These are phyloP conservation scores for Drosophila funebris DNA, from an alignment of 1,140 invertebrate species.

Conservation along the genomic window DNA sequence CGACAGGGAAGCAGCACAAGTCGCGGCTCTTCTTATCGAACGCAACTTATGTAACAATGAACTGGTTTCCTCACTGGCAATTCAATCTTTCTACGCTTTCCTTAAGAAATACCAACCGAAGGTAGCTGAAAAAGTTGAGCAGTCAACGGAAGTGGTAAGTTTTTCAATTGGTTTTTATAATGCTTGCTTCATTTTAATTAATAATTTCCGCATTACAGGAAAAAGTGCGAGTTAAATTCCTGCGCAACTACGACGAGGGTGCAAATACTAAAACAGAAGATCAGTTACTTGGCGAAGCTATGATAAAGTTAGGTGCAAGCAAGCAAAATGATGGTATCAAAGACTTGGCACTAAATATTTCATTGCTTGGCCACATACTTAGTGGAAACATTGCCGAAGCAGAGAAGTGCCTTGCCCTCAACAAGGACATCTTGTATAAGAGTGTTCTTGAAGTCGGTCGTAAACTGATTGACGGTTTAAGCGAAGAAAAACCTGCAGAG, in stretches of 20 bases:
- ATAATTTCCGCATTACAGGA: constrained; percentile 65
- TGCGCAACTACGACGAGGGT: constrained; percentile 94
- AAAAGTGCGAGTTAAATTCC: constrained; percentile 90
- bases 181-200: no score
- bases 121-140: constrained; percentile 11
- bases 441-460: constrained; percentile 82
- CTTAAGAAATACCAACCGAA: constrained; percentile 85
- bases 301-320: constrained; percentile 84
- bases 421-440: constrained; percentile 39
- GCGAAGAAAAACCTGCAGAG: constrained; percentile 9
- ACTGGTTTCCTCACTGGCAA: constrained; percentile 88
- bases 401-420: constrained; percentile 24
- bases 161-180: neutral
- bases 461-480: constrained; percentile 35
- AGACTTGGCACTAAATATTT: constrained; percentile 85
- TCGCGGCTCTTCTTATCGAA: constrained; percentile 89
- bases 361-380: constrained; percentile 88
- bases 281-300: constrained; percentile 36
- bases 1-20: constrained; percentile 86
- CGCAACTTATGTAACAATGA: constrained; percentile 94
- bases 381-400: constrained; percentile 88
- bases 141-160: constrained; percentile 38
- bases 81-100: constrained; percentile 91
- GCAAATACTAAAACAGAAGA: constrained; percentile 87
- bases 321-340: constrained; percentile 20